Conservation (phyloP, 1,140 invertebrate genomes). For the Philopotamus ludificatus region DNA sequence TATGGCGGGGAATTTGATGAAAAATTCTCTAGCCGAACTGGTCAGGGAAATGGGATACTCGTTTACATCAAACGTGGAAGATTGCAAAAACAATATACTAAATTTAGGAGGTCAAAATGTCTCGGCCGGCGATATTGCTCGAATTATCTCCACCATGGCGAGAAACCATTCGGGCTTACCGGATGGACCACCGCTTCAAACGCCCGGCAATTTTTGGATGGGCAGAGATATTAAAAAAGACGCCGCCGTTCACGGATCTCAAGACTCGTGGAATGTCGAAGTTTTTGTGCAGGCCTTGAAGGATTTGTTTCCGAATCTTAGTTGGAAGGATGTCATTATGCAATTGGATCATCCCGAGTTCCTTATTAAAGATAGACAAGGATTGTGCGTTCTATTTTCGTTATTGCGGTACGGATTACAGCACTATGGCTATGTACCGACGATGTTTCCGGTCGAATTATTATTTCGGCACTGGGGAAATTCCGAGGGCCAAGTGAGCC, state of each 20-base stretch:
- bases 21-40: constrained; percentile 75
- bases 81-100: constrained; percentile 80
- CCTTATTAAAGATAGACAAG: constrained; percentile 80
- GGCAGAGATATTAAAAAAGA: constrained; percentile 57
- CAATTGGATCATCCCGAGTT: constrained; percentile 92
- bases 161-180: constrained; percentile 71
- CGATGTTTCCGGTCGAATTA: constrained; percentile 82
- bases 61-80: constrained; percentile 84
- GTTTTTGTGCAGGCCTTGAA: constrained; percentile 88
- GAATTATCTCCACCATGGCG: constrained; percentile 85
- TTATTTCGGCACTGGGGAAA: constrained; percentile 92
- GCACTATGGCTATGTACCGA: constrained; percentile 63
- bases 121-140: constrained; percentile 76
- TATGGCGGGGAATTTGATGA: constrained; percentile 63
- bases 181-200: constrained; percentile 67
- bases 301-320: constrained; percentile 81
- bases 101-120: constrained; percentile 75
- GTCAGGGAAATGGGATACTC: constrained; percentile 87
- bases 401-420: constrained; percentile 78
- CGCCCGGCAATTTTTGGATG: constrained; percentile 61
- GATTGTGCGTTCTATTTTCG: constrained; percentile 77
- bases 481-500: constrained; percentile 86
- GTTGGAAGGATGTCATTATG: constrained; percentile 89
- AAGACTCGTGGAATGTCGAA: constrained; percentile 85
- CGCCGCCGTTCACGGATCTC: constrained; percentile 43